Percentiles rank a stretch among this genome's conserved stretches.
Conservation (phyloP, 2,888 invertebrate species). For the Branchipolynoe longqiensis region DNA sequence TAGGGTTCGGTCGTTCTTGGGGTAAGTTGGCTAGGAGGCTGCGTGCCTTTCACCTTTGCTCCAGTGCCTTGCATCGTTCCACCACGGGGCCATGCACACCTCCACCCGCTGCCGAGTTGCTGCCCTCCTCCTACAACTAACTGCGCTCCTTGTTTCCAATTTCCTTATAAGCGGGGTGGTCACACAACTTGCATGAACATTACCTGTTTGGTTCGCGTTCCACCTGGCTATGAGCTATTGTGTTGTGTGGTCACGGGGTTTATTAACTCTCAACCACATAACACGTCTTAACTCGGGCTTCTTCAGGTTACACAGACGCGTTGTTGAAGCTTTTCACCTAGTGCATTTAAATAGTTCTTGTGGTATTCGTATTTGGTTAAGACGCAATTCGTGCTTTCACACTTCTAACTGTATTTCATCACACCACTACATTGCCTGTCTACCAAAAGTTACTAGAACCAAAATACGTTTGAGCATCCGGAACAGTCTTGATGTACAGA, state of each 20-base stretch:
- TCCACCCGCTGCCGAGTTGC: neutral
- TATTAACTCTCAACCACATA: constrained; percentile 1
- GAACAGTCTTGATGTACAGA: too few species aligned
- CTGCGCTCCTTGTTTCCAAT: neutral
- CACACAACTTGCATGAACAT: constrained; percentile 30
- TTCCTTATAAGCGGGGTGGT: neutral
- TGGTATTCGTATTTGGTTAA: too few species aligned
- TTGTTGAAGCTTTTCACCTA: neutral
- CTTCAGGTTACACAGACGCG: neutral
- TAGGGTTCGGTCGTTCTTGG: constrained; percentile 45
- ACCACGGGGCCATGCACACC: neutral
- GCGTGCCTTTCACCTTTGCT: neutral
- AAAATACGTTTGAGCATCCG: too few species aligned
- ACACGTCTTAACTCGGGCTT: neutral
- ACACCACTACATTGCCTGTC: too few species aligned
- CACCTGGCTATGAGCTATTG: neutral
- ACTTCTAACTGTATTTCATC: too few species aligned
- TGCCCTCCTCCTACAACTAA: neutral
- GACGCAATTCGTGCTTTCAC: too few species aligned
- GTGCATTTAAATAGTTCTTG: neutral
- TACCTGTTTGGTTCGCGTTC: neutral
- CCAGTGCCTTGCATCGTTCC: constrained; percentile 28
- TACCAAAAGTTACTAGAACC: too few species aligned
- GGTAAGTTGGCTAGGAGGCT: constrained; percentile 20
- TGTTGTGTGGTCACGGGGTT: neutral